phyloP scores from a whole-genome alignment of 2,888 invertebrate species.

The Petrolisthes cinctipes region DNA sequence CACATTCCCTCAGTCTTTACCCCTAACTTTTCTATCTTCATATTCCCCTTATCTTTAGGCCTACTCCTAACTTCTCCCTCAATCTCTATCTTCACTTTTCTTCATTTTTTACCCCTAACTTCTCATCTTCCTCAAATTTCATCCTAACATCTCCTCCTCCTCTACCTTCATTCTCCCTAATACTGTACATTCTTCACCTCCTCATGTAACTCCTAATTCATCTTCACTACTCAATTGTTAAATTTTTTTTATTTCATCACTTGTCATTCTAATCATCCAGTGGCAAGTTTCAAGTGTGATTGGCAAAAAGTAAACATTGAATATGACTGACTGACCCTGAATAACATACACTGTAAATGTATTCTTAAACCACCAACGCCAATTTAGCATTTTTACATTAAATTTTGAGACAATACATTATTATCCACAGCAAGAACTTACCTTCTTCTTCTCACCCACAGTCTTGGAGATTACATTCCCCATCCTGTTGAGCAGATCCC shows the following conservation, averaged over 20 bases:
- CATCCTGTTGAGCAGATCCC: conserved; percentile 93
- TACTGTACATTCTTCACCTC: background rate
- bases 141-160: background rate
- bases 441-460: conserved; percentile 97
- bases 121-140: background rate
- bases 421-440: conserved; percentile 66
- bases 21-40: background rate
- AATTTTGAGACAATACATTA: background rate
- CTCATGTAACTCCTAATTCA: no score
- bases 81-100: background rate
- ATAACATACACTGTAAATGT: background rate
- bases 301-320: no score
- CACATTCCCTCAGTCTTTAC: background rate
- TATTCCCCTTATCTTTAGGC: background rate
- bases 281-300: no score
- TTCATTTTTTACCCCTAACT: background rate
- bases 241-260: no score
- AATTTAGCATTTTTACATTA: background rate
- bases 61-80: background rate
- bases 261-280: no score
- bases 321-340: background rate
- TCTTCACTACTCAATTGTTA: no score
- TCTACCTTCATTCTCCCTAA: conserved; percentile 2
- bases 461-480: conserved; percentile 97
- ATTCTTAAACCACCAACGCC: background rate